Evolutionary conservation across 2,888 invertebrate genomes (phyloP).

Genomic region (Andrena bucephala): DNA sequence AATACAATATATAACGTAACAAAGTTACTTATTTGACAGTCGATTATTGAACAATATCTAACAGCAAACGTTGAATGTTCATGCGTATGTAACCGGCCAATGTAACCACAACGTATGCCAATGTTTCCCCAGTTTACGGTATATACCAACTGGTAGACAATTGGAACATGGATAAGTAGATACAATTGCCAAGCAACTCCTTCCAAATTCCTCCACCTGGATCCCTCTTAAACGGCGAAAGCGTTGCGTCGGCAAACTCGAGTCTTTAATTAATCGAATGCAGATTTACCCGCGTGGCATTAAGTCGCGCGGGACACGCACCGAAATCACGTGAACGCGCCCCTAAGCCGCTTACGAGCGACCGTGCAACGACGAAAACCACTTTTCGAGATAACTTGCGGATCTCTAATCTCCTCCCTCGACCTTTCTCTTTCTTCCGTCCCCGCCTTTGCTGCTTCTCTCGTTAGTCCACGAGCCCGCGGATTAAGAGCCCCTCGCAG

Average conservation of each 20-base stretch:
- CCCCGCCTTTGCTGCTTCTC: constrained; percentile 18
- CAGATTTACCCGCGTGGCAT: constrained; percentile 47
- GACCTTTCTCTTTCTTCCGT: constrained; percentile 31
- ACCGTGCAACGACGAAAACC: constrained; percentile 61
- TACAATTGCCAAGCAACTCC: too few relatives aligned
- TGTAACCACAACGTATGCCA: too few relatives aligned
- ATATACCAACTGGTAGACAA: too few relatives aligned
- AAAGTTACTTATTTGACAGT: too few relatives aligned
- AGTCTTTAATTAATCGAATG: constrained; percentile 62
- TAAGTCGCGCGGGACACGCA: constrained; percentile 48
- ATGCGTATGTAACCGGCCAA: too few relatives aligned
- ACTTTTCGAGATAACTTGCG: constrained; percentile 72
- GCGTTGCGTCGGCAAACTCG: constrained; percentile 6
- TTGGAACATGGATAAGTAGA: too few relatives aligned
- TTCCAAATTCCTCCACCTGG: neutral
- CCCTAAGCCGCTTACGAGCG: constrained; percentile 57
- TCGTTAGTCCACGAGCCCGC: constrained; percentile 38
- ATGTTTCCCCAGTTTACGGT: too few relatives aligned
- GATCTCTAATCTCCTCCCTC: constrained; percentile 62
- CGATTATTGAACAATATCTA: too few relatives aligned
- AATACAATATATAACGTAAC: too few relatives aligned
- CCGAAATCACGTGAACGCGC: constrained; percentile 56
- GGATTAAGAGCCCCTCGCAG: constrained; percentile 53
- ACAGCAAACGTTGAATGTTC: too few relatives aligned
- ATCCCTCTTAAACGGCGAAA: neutral